These are phyloP conservation scores for Atrichornis clamosus DNA, from an alignment of 2,113 vertebrate genomes.

Conservation along the genomic window DNA sequence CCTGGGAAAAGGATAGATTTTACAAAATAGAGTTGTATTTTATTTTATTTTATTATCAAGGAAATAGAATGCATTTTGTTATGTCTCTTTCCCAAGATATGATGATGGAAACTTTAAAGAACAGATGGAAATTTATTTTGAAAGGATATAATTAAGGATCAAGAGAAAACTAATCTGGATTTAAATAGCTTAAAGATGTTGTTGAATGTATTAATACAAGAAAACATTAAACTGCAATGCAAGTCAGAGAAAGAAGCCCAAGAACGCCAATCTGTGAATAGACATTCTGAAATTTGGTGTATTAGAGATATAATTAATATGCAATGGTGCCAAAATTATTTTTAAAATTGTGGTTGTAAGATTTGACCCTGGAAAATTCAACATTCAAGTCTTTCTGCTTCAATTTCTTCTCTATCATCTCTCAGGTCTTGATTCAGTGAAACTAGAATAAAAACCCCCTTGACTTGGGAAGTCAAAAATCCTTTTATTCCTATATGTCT, in stretches of 20 bases:
- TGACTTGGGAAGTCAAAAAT: neutral
- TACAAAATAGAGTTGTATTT: neutral
- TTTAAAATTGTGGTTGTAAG: neutral
- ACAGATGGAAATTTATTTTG: slow-evolving; percentile 43
- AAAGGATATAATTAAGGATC: slow-evolving; percentile 48
- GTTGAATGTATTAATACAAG: neutral
- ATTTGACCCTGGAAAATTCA: neutral
- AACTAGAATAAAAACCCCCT: neutral
- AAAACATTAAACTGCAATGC: neutral
- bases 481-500: neutral
- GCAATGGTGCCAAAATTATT: neutral
- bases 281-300: neutral
- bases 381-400: neutral
- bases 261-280: neutral
- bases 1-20: neutral
- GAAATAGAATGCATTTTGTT: neutral
- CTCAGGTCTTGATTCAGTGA: neutral
- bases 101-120: neutral
- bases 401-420: neutral
- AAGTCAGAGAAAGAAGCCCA: neutral
- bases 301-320: neutral
- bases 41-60: neutral
- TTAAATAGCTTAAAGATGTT: slow-evolving; percentile 44
- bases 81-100: neutral
- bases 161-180: slow-evolving; percentile 39